These are phyloP conservation scores for Characodon lateralis DNA, from an alignment of 2,797 vertebrate genomes.

Conservation along the genomic window DNA sequence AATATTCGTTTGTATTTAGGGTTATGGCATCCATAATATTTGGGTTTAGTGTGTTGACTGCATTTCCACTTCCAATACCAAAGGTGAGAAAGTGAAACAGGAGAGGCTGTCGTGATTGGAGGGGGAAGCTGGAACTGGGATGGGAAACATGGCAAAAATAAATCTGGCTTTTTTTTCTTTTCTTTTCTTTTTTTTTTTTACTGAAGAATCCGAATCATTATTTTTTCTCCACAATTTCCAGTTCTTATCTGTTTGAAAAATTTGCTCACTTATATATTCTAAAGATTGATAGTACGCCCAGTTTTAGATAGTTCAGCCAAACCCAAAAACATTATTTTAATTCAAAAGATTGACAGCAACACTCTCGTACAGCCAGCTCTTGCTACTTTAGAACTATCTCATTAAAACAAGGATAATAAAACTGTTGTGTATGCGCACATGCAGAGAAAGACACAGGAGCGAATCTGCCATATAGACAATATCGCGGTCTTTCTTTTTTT, in stretches of 20 bases:
- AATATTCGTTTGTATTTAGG: background rate
- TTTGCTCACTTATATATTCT: background rate
- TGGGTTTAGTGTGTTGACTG: background rate
- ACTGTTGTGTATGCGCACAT: background rate
- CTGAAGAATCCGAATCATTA: background rate
- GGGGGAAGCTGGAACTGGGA: too few species aligned
- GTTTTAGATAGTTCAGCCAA: background rate
- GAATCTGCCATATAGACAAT: background rate
- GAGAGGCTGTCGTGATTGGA: background rate
- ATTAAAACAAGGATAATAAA: background rate
- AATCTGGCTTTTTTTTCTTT: background rate
- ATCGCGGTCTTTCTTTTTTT: background rate
- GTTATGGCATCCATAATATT: background rate
- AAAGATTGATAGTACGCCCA: too few species aligned
- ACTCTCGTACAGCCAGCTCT: background rate
- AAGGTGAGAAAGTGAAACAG: slow-evolving; percentile 3
- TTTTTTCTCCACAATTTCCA: background rate
- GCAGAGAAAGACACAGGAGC: background rate
- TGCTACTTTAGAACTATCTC: background rate
- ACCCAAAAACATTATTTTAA: background rate
- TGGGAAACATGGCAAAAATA: background rate
- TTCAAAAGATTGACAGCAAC: background rate
- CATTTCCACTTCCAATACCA: background rate
- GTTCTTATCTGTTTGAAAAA: background rate
- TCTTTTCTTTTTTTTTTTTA: background rate